A percentile compares a stretch with the other conserved stretches of the same genome.
Conservation (phyloP, 2,113 vertebrate genomes). For the Pedetes capensis region DNA sequence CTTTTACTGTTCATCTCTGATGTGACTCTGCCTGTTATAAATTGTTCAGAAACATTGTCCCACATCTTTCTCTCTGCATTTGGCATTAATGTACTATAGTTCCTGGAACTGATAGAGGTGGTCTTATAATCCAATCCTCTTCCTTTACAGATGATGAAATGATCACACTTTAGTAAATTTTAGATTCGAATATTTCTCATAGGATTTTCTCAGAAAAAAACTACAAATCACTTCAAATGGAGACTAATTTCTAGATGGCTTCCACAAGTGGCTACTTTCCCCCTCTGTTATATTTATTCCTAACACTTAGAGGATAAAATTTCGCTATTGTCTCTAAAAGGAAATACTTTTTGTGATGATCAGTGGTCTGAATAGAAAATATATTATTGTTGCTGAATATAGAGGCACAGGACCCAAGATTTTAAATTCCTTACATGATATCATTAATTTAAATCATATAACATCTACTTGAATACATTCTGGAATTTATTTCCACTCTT, state of each 20-base stretch:
- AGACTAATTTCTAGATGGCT: constrained; percentile 27
- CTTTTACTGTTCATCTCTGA: background rate
- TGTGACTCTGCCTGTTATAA: background rate
- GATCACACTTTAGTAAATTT: background rate
- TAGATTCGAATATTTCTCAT: constrained; percentile 34
- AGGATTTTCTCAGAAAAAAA: constrained; percentile 29
- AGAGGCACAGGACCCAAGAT: background rate
- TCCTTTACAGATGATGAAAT: constrained; percentile 6
- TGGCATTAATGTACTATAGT: background rate
- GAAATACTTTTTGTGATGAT: background rate
- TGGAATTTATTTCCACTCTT: background rate
- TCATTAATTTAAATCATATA: background rate
- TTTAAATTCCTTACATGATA: background rate
- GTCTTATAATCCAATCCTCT: background rate
- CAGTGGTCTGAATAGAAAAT: background rate
- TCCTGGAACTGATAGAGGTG: background rate
- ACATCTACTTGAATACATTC: background rate
- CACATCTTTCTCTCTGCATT: background rate
- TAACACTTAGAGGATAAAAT: constrained; percentile 40
- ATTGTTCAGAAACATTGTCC: background rate
- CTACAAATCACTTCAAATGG: constrained; percentile 28
- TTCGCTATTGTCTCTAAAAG: background rate
- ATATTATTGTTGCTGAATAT: background rate
- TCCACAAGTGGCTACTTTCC: background rate
- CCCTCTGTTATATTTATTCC: background rate